Evolutionary conservation across 2,888 invertebrate species (phyloP).

Genomic region (Epirrita christyi): DNA sequence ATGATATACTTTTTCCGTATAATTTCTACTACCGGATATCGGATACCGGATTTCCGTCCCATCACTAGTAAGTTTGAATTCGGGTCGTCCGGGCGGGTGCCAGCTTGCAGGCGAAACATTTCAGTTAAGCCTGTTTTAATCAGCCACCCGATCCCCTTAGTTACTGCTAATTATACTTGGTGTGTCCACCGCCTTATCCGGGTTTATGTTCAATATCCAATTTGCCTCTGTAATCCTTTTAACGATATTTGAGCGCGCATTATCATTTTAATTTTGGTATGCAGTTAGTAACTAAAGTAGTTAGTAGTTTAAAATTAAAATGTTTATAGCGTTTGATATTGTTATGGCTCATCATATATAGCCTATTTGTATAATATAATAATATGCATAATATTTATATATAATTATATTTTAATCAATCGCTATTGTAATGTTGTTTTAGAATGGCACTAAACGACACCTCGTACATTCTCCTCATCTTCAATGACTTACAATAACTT

Average conservation of each 20-base stretch:
- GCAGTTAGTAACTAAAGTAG: slow-evolving; percentile 24
- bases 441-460: too few species aligned
- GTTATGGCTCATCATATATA: slow-evolving; percentile 21
- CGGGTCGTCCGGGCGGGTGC: slow-evolving; percentile 45
- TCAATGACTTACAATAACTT: too few species aligned
- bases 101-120: slow-evolving; percentile 36
- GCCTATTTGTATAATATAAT: slow-evolving; percentile 3
- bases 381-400: background rate
- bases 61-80: slow-evolving; percentile 46
- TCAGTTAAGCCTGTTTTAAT: slow-evolving; percentile 76
- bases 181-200: slow-evolving; percentile 72
- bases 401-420: background rate
- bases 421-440: background rate
- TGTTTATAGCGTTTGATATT: slow-evolving; percentile 19
- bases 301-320: slow-evolving; percentile 23
- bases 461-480: too few species aligned
- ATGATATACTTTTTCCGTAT: background rate
- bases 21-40: background rate
- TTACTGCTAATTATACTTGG: slow-evolving; percentile 79
- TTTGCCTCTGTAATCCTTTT: slow-evolving; percentile 75
- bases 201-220: slow-evolving; percentile 76
- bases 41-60: background rate
- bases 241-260: slow-evolving; percentile 69
- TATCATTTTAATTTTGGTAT: slow-evolving; percentile 50
- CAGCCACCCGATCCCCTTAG: slow-evolving; percentile 65